Evolutionary conservation across 2,888 invertebrate species (phyloP).

Genomic region (Drosophila algonquin): DNA sequence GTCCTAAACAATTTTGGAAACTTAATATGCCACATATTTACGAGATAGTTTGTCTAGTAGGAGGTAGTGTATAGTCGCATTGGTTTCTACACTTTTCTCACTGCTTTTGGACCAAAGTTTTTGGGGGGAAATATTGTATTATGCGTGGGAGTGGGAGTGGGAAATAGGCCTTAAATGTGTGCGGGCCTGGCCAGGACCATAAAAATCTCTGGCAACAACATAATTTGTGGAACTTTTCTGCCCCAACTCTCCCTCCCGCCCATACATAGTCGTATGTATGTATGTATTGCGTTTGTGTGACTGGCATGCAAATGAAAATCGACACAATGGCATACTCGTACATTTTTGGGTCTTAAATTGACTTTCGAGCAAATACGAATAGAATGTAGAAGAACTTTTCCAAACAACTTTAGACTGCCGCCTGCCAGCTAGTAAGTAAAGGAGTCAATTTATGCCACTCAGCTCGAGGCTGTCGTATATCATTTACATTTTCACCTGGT

Average conservation of each 20-base stretch:
- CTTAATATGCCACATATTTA: too few relatives aligned
- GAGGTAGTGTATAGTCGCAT: not conserved
- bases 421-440: not conserved
- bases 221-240: conserved; percentile 32
- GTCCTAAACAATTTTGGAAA: too few relatives aligned
- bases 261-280: not conserved
- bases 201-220: conserved; percentile 57
- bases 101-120: conserved; percentile 26
- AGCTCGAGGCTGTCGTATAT: conserved; percentile 48
- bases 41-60: not conserved
- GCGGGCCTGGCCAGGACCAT: conserved; percentile 23
- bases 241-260: not conserved
- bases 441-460: conserved; percentile 45
- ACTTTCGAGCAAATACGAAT: conserved; percentile 40
- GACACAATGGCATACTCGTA: conserved; percentile 30
- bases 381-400: conserved; percentile 19
- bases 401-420: conserved; percentile 8
- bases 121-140: conserved; percentile 41
- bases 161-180: conserved; percentile 41
- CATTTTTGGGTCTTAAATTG: conserved; percentile 40
- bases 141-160: conserved; percentile 4
- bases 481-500: conserved; percentile 67
- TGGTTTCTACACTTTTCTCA: not conserved
- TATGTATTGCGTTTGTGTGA: conserved; percentile 19
- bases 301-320: conserved; percentile 46